phyloP scores from a whole-genome alignment of 2,888 invertebrate genomes.

The Ypsolopha scabrella region DNA sequence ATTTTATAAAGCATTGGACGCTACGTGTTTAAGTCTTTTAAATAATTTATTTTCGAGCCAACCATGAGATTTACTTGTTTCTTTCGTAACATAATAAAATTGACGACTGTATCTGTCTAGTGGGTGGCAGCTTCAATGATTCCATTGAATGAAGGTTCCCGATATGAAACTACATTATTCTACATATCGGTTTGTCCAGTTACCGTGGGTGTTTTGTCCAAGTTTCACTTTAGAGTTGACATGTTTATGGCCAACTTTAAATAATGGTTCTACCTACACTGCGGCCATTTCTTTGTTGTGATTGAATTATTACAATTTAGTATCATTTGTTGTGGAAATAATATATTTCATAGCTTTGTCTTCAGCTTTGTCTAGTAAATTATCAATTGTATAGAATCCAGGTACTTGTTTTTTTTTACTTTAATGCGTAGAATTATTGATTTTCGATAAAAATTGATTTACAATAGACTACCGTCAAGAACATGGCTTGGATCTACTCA shows the following conservation, averaged over 20 bases:
- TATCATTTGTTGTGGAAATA: background rate
- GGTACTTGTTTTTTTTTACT: too few species aligned
- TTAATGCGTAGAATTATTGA: too few species aligned
- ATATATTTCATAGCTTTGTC: background rate
- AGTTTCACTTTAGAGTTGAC: background rate
- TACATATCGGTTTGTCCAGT: background rate
- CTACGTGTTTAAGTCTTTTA: background rate
- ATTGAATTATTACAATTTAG: background rate
- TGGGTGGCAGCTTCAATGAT: background rate
- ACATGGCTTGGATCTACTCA: too few species aligned
- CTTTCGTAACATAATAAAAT: background rate
- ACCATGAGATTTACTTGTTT: background rate
- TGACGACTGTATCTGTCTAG: background rate
- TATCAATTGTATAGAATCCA: too few species aligned
- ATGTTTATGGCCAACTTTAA: slow-evolving; percentile 3
- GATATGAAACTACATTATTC: background rate
- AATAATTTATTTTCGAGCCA: background rate
- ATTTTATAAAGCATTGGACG: background rate
- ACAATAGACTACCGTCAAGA: too few species aligned
- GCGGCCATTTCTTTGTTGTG: background rate
- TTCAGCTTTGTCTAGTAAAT: too few species aligned
- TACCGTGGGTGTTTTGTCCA: background rate
- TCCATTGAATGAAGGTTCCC: background rate
- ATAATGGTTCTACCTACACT: slow-evolving; percentile 3
- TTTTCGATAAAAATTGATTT: too few species aligned